Conservation (phyloP, 2,797 vertebrate genomes). For the Nothura maculosa region DNA sequence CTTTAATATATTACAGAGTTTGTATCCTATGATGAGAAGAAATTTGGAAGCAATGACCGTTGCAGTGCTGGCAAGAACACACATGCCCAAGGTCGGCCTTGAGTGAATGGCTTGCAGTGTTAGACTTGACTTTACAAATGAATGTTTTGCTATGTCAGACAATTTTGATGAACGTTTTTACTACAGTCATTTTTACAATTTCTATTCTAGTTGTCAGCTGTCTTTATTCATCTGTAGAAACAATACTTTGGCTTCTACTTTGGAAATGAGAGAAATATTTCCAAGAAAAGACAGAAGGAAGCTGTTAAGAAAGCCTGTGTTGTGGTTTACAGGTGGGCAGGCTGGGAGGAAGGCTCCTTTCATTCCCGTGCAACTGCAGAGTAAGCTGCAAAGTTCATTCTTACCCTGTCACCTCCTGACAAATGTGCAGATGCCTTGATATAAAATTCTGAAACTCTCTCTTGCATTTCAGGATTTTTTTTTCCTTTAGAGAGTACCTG, state of each 20-base stretch:
- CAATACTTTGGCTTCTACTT: conserved; percentile 68
- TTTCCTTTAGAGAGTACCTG: conserved; percentile 61
- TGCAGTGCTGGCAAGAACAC: conserved; percentile 48
- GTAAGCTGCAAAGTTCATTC: conserved; percentile 53
- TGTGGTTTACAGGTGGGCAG: conserved; percentile 47
- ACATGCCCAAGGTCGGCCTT: conserved; percentile 26
- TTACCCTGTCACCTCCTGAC: conserved; percentile 51
- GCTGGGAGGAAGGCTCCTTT: conserved; percentile 33
- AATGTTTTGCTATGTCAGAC: conserved; percentile 80
- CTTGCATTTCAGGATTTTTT: conserved; percentile 46
- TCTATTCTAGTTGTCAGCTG: conserved; percentile 74
- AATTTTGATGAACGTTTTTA: conserved; percentile 82
- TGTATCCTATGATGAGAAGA: conserved; percentile 66
- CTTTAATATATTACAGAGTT: conserved; percentile 71
- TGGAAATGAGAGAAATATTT: conserved; percentile 67
- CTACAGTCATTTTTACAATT: conserved; percentile 79
- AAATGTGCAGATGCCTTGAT: conserved; percentile 71
- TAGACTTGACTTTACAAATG: conserved; percentile 74
- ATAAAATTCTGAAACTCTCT: conserved; percentile 65
- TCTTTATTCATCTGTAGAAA: conserved; percentile 65
- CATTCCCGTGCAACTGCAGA: conserved; percentile 47
- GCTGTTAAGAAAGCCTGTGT: conserved; percentile 38
- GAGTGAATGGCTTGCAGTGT: conserved; percentile 61
- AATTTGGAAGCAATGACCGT: conserved; percentile 49
- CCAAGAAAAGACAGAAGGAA: conserved; percentile 35